Evolutionary conservation across 2,888 invertebrate species (phyloP).

Genomic region (Drosophila tanythrix): DNA sequence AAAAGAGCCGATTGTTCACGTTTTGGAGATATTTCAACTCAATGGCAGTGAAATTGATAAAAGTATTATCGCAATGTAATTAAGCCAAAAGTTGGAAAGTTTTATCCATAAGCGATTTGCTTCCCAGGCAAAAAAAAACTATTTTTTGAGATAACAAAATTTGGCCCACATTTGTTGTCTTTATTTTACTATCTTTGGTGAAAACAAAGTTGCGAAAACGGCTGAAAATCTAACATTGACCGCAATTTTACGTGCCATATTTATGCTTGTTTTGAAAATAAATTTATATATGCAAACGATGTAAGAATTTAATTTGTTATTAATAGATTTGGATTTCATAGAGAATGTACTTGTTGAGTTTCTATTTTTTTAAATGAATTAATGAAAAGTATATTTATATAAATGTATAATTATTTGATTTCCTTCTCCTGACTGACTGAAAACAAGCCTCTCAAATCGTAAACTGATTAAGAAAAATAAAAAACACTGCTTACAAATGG

Average conservation of each 20-base stretch:
- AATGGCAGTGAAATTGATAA: not conserved
- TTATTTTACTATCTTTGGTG: not conserved
- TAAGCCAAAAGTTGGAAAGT: not conserved
- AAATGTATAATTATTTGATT: not conserved
- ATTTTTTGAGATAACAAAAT: not conserved
- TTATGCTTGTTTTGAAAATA: not conserved
- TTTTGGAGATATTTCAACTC: not conserved
- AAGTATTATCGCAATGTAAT: not conserved
- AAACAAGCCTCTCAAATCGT: not conserved
- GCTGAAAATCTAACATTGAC: not conserved
- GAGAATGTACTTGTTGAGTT: not conserved
- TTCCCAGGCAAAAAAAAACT: not conserved
- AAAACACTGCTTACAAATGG: conserved; percentile 10
- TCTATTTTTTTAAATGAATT: not conserved
- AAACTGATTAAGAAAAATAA: not conserved
- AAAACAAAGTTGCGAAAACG: not conserved
- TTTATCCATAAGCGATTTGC: not conserved
- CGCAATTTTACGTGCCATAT: not conserved
- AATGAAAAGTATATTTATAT: no score
- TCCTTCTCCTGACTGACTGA: not conserved
- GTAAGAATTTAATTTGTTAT: not conserved
- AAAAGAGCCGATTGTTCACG: not conserved
- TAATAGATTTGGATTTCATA: not conserved
- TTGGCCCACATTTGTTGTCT: not conserved
- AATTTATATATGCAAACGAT: not conserved